Evolutionary conservation across 2,888 invertebrate species (phyloP).

Genomic region (Cyclophora albipunctata): DNA sequence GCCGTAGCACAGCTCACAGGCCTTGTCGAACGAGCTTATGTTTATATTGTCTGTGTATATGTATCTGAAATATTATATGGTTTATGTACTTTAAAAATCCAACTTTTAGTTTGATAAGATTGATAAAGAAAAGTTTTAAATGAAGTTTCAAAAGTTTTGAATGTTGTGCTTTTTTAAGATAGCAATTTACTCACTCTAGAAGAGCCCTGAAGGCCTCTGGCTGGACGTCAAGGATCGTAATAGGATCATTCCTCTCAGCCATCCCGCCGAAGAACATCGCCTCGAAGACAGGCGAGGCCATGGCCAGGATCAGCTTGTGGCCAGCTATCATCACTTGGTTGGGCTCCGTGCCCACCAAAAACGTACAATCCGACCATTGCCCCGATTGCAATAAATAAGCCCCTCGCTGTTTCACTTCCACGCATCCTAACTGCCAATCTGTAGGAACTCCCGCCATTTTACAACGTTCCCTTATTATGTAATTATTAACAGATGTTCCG

Average conservation of each 20-base stretch:
- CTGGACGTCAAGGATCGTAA: constrained; percentile 88
- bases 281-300: constrained; percentile 92
- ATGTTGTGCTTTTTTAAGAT: too few species aligned
- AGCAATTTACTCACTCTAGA: constrained; percentile 76
- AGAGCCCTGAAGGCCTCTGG: constrained; percentile 90
- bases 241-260: constrained; percentile 85
- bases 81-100: background rate
- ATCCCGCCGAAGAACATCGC: constrained; percentile 91
- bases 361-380: constrained; percentile 89
- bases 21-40: constrained; percentile 88
- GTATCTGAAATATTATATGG: constrained; percentile 69
- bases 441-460: constrained; percentile 72
- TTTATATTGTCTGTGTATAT: constrained; percentile 89
- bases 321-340: constrained; percentile 83
- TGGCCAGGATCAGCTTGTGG: constrained; percentile 87
- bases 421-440: constrained; percentile 86
- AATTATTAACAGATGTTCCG: too few species aligned
- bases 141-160: too few species aligned
- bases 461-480: background rate
- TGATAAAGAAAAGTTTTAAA: background rate
- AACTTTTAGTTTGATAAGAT: background rate
- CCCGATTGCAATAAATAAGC: constrained; percentile 84
- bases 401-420: constrained; percentile 82
- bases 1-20: constrained; percentile 90
- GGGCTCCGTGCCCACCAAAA: constrained; percentile 86